Conservation (phyloP, 2,888 invertebrate species). For the Villa cingulata region DNA sequence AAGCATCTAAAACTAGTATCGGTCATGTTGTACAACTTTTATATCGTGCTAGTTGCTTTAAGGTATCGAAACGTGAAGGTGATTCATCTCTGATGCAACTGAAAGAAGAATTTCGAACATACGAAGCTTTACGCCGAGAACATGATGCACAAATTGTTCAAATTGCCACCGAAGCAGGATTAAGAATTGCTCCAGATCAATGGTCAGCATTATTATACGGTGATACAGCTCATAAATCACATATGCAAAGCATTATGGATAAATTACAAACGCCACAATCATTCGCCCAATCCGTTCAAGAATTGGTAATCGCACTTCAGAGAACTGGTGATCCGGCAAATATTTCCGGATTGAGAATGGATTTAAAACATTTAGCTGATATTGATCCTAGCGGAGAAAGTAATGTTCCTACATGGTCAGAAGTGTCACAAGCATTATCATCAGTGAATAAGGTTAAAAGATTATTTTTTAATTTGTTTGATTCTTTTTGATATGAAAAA, state of each 20-base stretch:
- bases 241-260: constrained; percentile 88
- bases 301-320: constrained; percentile 79
- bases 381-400: constrained; percentile 73
- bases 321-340: constrained; percentile 75
- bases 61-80: constrained; percentile 91
- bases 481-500: too few relatives aligned
- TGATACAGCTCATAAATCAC: constrained; percentile 87
- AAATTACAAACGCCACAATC: constrained; percentile 89
- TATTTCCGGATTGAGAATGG: constrained; percentile 58
- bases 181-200: constrained; percentile 94
- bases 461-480: not conserved
- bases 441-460: constrained; percentile 42
- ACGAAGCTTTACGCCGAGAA: constrained; percentile 83
- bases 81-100: constrained; percentile 97
- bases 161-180: constrained; percentile 93
- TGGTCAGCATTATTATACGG: constrained; percentile 96
- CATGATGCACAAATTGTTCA: constrained; percentile 98
- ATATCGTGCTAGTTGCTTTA: constrained; percentile 96
- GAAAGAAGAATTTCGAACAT: constrained; percentile 91
- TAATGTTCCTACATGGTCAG: constrained; percentile 48
- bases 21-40: constrained; percentile 97
- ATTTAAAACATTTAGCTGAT: constrained; percentile 70
- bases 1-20: constrained; percentile 97
- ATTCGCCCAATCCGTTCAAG: constrained; percentile 82
- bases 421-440: constrained; percentile 51